Evolutionary conservation across 2,113 vertebrate genomes (phyloP), one percentile per base, ranked within the genome.

Genomic region (Maccullochella peelii): DNA sequence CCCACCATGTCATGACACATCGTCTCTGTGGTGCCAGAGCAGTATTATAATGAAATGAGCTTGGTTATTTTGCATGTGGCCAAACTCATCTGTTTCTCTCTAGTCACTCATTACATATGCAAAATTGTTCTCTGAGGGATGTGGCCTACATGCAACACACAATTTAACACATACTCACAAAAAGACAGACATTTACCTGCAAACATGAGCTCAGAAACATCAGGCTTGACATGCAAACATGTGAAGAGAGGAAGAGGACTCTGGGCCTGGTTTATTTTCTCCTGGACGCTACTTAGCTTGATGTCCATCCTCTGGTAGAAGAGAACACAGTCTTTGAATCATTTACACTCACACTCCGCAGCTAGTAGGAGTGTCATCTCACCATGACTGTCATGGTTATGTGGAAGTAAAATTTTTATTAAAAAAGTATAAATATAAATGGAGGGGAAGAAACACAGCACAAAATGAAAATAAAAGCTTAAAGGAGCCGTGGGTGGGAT

Each of bases 121-220:
- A 80, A 79, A 90, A 40, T 6, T 61, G 12, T 36, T 74, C 23
- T 75, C 63, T 49, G 33, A 74, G 16, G 16, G 18, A 79, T 20
- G 15, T 6, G 6, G 0, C 14, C 0, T 23, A 21, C 15, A 44
- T 42, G 50, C 0, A 71, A 55, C 8, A 61, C 20, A 61, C 21
- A 67, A 63, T 36, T 65, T 18, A 33, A 63, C 40, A 65, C 15
- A 57, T 25, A 42, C 25, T 58, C 25, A 30, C 25, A 80, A 36
- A 50, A 33, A 27, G 5, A 54, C 0, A 49, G 8, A 73, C 12
- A 82, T 89, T 54, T 94, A 99, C 98, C 98, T 93, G 98, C 98
- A 95, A 99, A 99, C 97, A 98, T 99, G 63, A 99, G 97, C 92
- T 99, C 98, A 0, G 98, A 99, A 65, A 99, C 98, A 70, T 99